A percentile compares a stretch with the other conserved stretches of the same genome.
These are phyloP conservation scores for Elmis aenea DNA, from an alignment of 2,888 invertebrate species.

Conservation along the genomic window DNA sequence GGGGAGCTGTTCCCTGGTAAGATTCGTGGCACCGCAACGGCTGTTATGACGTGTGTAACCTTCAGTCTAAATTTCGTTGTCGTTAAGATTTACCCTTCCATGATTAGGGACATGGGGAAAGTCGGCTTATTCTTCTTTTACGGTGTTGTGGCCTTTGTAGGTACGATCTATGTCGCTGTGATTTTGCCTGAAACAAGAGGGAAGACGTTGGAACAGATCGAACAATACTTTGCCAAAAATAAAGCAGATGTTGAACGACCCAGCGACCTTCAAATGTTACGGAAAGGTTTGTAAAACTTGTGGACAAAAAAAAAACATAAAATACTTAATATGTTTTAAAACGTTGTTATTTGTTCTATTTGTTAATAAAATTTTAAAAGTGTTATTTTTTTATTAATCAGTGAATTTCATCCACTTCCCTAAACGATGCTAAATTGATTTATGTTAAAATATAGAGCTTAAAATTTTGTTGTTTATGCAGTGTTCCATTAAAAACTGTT, in stretches of 20 bases:
- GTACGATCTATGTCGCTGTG: conserved; percentile 48
- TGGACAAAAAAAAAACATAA: too few relatives aligned
- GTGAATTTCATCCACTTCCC: too few relatives aligned
- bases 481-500: too few relatives aligned
- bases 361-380: too few relatives aligned
- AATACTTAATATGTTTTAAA: too few relatives aligned
- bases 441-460: too few relatives aligned
- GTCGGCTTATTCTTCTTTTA: conserved; percentile 52
- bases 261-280: too few relatives aligned
- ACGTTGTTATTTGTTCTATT: too few relatives aligned
- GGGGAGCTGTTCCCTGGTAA: conserved; percentile 53
- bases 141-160: conserved; percentile 44
- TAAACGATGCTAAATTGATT: too few relatives aligned
- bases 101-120: conserved; percentile 42
- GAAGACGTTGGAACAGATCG: conserved; percentile 51
- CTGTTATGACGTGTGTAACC: conserved; percentile 47
- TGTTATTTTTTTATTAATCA: too few relatives aligned
- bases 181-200: conserved; percentile 53
- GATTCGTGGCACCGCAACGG: conserved; percentile 51
- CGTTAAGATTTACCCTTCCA: conserved; percentile 50
- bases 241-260: conserved; percentile 28
- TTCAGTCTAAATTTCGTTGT: conserved; percentile 52
- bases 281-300: too few relatives aligned
- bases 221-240: conserved; percentile 43
- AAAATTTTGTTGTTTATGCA: too few relatives aligned